Conservation (phyloP, 2,113 vertebrate genomes). For the Perca schrenkii region DNA sequence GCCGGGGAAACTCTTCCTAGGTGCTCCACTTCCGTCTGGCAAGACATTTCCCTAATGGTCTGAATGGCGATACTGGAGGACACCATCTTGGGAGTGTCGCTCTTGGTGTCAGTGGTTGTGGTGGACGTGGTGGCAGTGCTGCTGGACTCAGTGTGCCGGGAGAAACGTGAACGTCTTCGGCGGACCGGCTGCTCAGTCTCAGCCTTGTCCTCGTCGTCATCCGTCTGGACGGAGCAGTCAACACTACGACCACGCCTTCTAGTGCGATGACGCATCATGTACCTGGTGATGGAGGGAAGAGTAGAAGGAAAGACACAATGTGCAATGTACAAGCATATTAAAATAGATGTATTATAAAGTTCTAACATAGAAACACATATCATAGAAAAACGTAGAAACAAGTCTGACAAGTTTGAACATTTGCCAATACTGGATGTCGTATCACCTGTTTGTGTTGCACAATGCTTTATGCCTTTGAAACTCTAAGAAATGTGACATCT, state of each 20-base stretch:
- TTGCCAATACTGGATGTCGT: not conserved
- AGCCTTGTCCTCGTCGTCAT: constrained; percentile 94
- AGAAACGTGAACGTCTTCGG: constrained; percentile 90
- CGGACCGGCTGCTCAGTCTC: constrained; percentile 95
- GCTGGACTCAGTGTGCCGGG: constrained; percentile 88
- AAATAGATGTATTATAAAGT: not conserved
- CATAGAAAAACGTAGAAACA: not conserved
- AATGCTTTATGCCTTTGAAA: not conserved
- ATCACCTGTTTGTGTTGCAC: not conserved
- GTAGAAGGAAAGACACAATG: not conserved
- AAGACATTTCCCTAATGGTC: constrained; percentile 88
- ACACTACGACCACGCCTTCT: constrained; percentile 91
- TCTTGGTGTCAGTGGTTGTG: constrained; percentile 83
- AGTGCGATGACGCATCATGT: constrained; percentile 87
- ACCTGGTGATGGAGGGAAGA: constrained; percentile 66
- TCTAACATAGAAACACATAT: not conserved
- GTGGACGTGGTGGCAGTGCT: constrained; percentile 28
- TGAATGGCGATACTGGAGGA: constrained; percentile 94
- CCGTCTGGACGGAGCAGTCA: constrained; percentile 96
- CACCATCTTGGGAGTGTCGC: constrained; percentile 80
- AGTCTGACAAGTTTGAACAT: not conserved
- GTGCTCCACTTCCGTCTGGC: constrained; percentile 80
- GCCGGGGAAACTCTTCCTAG: constrained; percentile 94
- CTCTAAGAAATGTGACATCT: not conserved
- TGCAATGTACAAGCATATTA: not conserved